Base-by-base conservation (phyloP, 2,888 invertebrate species). In the Xestoiulus laeticollis region DNA sequence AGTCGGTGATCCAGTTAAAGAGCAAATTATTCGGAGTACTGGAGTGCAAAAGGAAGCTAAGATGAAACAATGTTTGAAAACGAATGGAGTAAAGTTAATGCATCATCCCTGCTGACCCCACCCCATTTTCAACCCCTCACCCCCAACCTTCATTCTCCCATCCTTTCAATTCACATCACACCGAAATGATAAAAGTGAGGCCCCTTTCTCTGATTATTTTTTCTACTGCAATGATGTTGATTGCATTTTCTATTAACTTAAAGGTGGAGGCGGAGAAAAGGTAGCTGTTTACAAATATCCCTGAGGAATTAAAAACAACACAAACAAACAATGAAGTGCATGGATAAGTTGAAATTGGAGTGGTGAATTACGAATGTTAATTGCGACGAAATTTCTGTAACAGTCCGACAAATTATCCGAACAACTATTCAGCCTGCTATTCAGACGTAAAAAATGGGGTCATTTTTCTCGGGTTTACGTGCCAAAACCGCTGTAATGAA, bases 1-100 rank as follows among this genome's bases (percentile, higher is more conserved):
- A 68, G 68, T 22, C 68, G 22, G 68, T 68, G 68, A 68, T 68
- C 68, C 68, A 68, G 68, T 68, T 68, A 68, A 68, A 68, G 26
- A 68, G 68, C 68, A 68, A 68, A 68, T 68, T 68, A 68, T 68
- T 68, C 68, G 68, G 68, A 68, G 68, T 68, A 68, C n/a, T 68
- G 68, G 68, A 68, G 68, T 68, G 68, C 68, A 68, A 68, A 68
- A 68, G 53, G 68, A 68, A 68, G 68, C 68, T 68, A 26, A 68
- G 68, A 68, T 68, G 68, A 68, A 68, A 68, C 68, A 68, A 68
- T 68, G 68, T 68, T 68, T 68, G 68, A 68, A 68, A 68, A 68
- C 26, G 26, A 68, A 22, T 68, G 68, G 68, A 68, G 8, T 26
- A 26, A 68, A 68, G 68, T 68, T 68, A 68, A 68, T 68, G 68